Evolutionary conservation across 1,140 invertebrate genomes (phyloP), one percentile per base, ranked within the genome.

Genomic region (Octopus bimaculoides): DNA sequence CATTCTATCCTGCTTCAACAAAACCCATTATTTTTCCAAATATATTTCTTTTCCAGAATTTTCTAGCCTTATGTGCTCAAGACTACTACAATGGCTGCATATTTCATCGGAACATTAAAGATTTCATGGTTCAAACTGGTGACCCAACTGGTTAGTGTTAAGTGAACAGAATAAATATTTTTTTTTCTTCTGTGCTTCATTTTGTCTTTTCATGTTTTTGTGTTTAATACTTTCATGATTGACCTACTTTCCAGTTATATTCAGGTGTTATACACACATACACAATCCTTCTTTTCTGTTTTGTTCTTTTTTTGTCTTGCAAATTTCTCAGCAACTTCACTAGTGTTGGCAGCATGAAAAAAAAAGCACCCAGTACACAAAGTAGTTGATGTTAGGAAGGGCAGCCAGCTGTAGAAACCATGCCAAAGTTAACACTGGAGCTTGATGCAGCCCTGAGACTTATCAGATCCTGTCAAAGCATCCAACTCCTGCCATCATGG

Each of bases 51-150:
- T 53, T 89, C 79, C 83, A 98, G 93, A 99, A 99, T 89, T 99
- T 99, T 88, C 90, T 99, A 77, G 98, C 98, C 4, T 90, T 99
- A 6, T 98, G 97, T 92, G 98, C 96, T 0, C 97, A 94, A 90
- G 94, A 96, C 89, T 99, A 99, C 87, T 99, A 99, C 88, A 95
- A 98, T 89, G 94, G 95, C 8, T 96, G 94, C 88, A 89, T 95
- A 77, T 99, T 99, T 90, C 97, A 99, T 88, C 92, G 98, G 85
- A 99, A 99, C 87, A 99, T 99, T 81, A 99, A 99, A 93, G 97
- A 96, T 54, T 99, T 99, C 87, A 99, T 99, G 90, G 95, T 98
- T 5, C 97, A 98, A 92, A 98, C 96, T 75, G 97, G 97, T 5
- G 97, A 99, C 92, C 97, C 97, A 14, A 94, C 94, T 80, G 91